phyloP scores from a whole-genome alignment of 2,113 vertebrate genomes.

The Ailuropoda melanoleuca region DNA sequence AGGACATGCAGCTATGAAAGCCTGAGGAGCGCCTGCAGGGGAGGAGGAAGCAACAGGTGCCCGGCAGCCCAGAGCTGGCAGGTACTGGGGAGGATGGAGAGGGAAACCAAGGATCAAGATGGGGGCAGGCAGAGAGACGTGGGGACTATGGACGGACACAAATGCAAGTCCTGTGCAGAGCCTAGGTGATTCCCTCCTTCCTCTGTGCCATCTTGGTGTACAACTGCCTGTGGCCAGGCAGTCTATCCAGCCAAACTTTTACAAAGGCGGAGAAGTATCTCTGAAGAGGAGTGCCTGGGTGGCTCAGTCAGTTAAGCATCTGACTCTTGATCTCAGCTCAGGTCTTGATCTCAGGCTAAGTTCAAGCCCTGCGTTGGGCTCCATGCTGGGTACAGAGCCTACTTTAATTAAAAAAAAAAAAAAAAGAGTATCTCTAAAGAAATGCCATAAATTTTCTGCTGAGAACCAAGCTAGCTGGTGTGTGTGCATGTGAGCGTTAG shows the following conservation, averaged over 20 bases:
- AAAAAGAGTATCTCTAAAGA: not conserved
- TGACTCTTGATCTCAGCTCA: not conserved
- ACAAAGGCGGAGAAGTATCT: not conserved
- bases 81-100: not conserved
- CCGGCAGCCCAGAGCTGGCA: not conserved
- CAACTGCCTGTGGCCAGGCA: not conserved
- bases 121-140: not conserved
- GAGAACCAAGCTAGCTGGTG: not conserved
- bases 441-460: not conserved
- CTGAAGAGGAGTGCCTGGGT: not conserved
- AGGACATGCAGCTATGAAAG: not conserved
- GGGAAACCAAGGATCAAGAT: not conserved
- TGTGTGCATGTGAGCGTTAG: not conserved
- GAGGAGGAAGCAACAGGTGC: not conserved
- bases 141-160: not conserved
- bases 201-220: not conserved
- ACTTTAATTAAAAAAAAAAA: not conserved
- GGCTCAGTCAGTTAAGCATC: not conserved
- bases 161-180: not conserved
- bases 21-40: not conserved
- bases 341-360: not conserved
- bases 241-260: not conserved
- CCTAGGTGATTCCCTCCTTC: not conserved
- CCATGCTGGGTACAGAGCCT: not conserved
- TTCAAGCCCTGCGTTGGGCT: not conserved